These are phyloP conservation scores for Trichomycterus rosablanca DNA, from an alignment of 2,113 vertebrate genomes.

Conservation along the genomic window DNA sequence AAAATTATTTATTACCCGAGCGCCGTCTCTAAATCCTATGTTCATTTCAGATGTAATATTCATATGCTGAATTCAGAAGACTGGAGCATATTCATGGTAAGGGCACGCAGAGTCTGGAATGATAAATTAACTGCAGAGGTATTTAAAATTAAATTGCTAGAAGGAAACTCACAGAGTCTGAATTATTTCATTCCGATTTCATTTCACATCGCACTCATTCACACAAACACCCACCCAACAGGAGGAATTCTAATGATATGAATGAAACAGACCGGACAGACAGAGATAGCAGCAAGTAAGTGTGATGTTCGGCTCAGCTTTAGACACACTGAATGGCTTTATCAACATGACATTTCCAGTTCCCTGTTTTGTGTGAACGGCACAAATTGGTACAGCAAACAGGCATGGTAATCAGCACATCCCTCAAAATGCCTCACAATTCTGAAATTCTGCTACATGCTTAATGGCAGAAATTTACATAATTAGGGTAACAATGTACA, in stretches of 20 bases:
- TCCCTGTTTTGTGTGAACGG: not conserved
- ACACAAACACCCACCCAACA: not conserved
- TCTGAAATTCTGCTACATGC: no score
- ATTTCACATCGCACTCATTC: not conserved
- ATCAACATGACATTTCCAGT: not conserved
- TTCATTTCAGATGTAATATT: slow-evolving; percentile 44
- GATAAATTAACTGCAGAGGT: slow-evolving; percentile 37
- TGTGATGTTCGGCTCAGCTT: slow-evolving; percentile 1
- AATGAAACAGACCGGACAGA: not conserved
- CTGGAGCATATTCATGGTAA: slow-evolving; percentile 28
- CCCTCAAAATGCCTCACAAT: no score
- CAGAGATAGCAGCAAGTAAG: not conserved
- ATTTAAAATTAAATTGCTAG: slow-evolving; percentile 41
- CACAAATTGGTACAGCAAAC: not conserved
- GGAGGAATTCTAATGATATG: not conserved
- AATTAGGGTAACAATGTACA: no score
- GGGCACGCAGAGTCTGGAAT: slow-evolving; percentile 12
- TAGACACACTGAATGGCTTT: not conserved
- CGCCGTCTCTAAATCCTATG: slow-evolving; percentile 33
- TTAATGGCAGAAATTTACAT: no score
- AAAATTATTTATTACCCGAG: slow-evolving; percentile 39
- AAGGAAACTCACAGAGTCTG: slow-evolving; percentile 22
- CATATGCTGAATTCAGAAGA: slow-evolving; percentile 29
- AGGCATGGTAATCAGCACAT: slow-evolving; percentile 6
- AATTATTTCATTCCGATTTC: slow-evolving; percentile 29